Evolutionary conservation across 2,113 vertebrate genomes (phyloP), one percentile per base, ranked within the genome.

Genomic region (Hypomesus transpacificus): DNA sequence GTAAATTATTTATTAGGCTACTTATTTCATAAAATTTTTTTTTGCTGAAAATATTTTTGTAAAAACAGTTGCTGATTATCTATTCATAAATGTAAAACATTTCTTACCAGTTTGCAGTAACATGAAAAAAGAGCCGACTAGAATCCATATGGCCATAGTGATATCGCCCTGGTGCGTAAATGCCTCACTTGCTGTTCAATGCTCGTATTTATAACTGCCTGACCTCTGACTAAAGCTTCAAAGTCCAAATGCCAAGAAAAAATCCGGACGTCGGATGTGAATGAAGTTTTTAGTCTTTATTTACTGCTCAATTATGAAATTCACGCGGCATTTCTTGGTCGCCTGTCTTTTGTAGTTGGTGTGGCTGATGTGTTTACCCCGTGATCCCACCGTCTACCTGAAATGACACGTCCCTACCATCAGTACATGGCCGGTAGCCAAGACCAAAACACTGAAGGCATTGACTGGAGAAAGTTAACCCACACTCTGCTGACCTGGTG

Each of bases 51-150:
- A 34, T 1, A 6, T 34, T 34, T 34, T 34, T 34, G 4, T 34
- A 46, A 46, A 11, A 46, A 46, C 39, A 2, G 39, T 46, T 46
- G 9, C 39, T 11, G 2, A 34, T 34, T 34, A 34, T 34, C 31
- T 34, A 34, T 34, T 34, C 31, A 34, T 34, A 6, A 34, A 34
- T 34, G 31, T 34, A 34, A 34, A 34, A 46, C 7, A 46, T 9
- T 46, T 46, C 87, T 88, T 82, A 93, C 92, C 90, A 9, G 74
- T 69, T 9, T 90, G 85, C 8, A 80, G 39, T 21, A 88, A n/a
- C 1, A 89, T 66, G 6, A 93, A 70, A 0, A 91, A 73, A 39
- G 78, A 61, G 69, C 54, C 79, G 0, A 82, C 22, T 20, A 75
- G 78, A 56, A 50, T 82, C 89, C 86, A 90, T 76, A 74, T 73